Base-by-base conservation (phyloP, 2,888 invertebrate species). In the Acanthosepion lycidas region DNA sequence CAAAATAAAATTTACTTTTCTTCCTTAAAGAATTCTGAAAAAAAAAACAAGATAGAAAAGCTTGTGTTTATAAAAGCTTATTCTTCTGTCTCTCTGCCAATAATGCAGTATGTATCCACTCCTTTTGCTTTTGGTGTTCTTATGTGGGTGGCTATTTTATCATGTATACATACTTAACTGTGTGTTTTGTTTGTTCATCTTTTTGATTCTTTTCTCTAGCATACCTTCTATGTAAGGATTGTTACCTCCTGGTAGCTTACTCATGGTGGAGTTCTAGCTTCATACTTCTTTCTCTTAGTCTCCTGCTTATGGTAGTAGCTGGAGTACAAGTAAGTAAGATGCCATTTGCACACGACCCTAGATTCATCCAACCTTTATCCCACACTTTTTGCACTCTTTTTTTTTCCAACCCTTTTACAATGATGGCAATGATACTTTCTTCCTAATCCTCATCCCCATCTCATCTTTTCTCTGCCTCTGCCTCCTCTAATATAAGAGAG, bases 361-460 rank as follows among this genome's bases (percentile, higher is more conserved):
- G 33, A n/a, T 78, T 78, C 15, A 78, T 78, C 78, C 33, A 78
- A 78, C 78, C 78, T 78, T 78, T 78, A 78, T 78, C 78, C 78
- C n/a, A 78, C 78, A 15, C 78, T 78, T 78, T 78, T 78, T n/a
- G n/a, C n/a, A n/a, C n/a, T 78, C n/a, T 33, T 78, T 18, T 78
- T 78, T 64, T 33, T 78, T n/a, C 53, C 49, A 92, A 51, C 55
- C 93, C 55, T 51, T 93, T 93, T 42, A 93, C 93, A 53, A 92
- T 48, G 20, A 92, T 49, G 20, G 53, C 93, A 48, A 49, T 49
- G 33, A n/a, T 93, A 55, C 33, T 93, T 93, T 93, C n/a, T 93
- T 51, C 49, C 53, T 93, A 93, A 49, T 93, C 93, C 93, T 48
- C 49, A 92, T 93, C 78, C 78, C 28, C 64, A 64, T 64, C 64